Conservation (phyloP, 2,797 vertebrate genomes). For the Nyctibius grandis region DNA sequence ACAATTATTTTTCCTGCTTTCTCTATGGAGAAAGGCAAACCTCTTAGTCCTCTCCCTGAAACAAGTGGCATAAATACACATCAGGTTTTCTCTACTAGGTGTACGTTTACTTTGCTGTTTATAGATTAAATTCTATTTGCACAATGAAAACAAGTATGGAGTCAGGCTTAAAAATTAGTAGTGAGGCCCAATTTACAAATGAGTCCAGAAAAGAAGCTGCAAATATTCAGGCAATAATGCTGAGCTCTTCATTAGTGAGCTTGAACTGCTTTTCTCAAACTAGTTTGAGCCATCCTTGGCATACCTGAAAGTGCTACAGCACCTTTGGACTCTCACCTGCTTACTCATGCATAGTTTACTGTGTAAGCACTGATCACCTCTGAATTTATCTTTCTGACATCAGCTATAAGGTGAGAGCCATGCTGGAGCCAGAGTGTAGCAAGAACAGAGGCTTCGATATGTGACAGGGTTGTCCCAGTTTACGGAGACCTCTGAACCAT, state of each 20-base stretch:
- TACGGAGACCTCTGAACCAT: not conserved
- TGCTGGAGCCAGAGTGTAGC: not conserved
- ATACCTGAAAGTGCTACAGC: not conserved
- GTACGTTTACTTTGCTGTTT: not conserved
- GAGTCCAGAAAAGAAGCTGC: not conserved
- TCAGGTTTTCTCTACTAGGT: not conserved
- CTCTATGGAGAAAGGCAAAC: not conserved
- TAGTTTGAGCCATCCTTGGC: not conserved
- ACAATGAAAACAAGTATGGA: not conserved
- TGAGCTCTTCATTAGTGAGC: not conserved
- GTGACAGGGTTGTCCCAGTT: not conserved
- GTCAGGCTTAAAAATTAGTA: not conserved
- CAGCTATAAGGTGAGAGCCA: not conserved
- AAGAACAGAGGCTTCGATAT: not conserved
- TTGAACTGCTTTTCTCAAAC: not conserved
- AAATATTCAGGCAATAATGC: not conserved
- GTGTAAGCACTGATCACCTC: not conserved
- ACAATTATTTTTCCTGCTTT: not conserved
- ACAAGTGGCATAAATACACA: not conserved
- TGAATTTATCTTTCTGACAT: not conserved
- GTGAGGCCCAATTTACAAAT: not conserved
- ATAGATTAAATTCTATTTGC: not conserved
- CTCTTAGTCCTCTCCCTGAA: not conserved
- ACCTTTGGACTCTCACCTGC: slow-evolving; percentile 25
- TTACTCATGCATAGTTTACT: not conserved